Conservation (phyloP, 2,888 invertebrate genomes). For the Ecliptopera silaceata region DNA sequence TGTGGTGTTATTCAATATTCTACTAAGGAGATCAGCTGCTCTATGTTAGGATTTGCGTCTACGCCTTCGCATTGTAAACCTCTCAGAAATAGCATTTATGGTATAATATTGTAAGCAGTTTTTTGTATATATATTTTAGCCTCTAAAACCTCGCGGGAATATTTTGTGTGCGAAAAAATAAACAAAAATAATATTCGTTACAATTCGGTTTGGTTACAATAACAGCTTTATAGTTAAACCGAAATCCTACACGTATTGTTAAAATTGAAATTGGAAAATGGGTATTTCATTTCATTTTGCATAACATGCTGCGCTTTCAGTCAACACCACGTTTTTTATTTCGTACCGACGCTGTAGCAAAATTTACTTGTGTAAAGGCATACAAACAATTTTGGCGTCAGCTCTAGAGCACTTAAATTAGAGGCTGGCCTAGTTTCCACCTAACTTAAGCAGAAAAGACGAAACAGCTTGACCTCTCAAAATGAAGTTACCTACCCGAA, state of each 20-base stretch:
- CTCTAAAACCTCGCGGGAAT: background rate
- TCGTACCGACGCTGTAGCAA: background rate
- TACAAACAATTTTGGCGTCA: conserved; percentile 34
- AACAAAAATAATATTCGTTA: too few species aligned
- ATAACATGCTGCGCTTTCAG: background rate
- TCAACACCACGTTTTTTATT: background rate
- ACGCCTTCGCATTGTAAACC: conserved; percentile 19
- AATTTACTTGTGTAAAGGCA: conserved; percentile 27
- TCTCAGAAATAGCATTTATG: conserved; percentile 32
- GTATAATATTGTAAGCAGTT: conserved; percentile 10
- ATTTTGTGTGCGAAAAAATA: too few species aligned
- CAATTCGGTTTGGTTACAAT: too few species aligned
- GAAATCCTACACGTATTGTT: too few species aligned
- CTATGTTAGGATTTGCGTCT: conserved; percentile 25
- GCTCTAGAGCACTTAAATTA: conserved; percentile 56
- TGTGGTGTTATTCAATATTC: too few species aligned
- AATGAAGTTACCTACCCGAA: conserved; percentile 31
- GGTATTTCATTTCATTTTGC: conserved; percentile 6
- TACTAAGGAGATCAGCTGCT: conserved; percentile 6
- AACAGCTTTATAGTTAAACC: too few species aligned
- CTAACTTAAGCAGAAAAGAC: conserved; percentile 50
- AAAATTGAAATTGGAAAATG: background rate
- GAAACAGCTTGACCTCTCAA: conserved; percentile 42
- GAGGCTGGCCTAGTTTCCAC: conserved; percentile 54
- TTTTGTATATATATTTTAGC: conserved; percentile 2